Conservation (phyloP, 2,888 invertebrate genomes). For the Capitulum mitella region DNA sequence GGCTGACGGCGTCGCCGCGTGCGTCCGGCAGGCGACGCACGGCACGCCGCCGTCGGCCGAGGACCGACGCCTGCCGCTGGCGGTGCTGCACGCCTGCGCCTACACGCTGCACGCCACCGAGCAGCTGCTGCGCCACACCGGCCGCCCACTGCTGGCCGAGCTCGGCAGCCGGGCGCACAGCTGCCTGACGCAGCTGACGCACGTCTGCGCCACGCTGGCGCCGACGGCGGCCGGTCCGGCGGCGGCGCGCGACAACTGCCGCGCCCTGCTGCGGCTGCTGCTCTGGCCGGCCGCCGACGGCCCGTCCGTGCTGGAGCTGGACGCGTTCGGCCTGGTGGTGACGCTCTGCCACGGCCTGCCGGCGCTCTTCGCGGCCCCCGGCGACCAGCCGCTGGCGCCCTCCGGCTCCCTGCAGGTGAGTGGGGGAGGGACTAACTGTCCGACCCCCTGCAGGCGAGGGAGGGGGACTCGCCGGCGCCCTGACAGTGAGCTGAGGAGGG, state of each 20-base stretch:
- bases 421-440: not conserved
- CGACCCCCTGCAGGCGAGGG: too few species aligned
- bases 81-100: slow-evolving; percentile 47
- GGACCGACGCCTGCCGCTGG: not conserved
- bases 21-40: not conserved
- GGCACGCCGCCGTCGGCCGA: not conserved
- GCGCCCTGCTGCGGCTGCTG: slow-evolving; percentile 51
- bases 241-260: slow-evolving; percentile 39
- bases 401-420: not conserved
- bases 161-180: slow-evolving; percentile 23
- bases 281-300: slow-evolving; percentile 44
- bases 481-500: too few species aligned
- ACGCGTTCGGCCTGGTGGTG: slow-evolving; percentile 59
- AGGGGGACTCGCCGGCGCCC: too few species aligned
- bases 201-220: not conserved
- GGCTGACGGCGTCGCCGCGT: too few species aligned
- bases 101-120: slow-evolving; percentile 49
- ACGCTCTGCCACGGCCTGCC: slow-evolving; percentile 52
- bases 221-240: not conserved
- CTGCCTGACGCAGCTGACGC: slow-evolving; percentile 28
- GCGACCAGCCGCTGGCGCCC: not conserved
- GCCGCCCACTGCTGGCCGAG: slow-evolving; percentile 28
- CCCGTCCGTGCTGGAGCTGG: slow-evolving; percentile 68
- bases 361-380: slow-evolving; percentile 51
- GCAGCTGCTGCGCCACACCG: slow-evolving; percentile 43